Evolutionary conservation across 2,113 vertebrate species (phyloP).

Genomic region (Machaerirhynchus nigripectus): DNA sequence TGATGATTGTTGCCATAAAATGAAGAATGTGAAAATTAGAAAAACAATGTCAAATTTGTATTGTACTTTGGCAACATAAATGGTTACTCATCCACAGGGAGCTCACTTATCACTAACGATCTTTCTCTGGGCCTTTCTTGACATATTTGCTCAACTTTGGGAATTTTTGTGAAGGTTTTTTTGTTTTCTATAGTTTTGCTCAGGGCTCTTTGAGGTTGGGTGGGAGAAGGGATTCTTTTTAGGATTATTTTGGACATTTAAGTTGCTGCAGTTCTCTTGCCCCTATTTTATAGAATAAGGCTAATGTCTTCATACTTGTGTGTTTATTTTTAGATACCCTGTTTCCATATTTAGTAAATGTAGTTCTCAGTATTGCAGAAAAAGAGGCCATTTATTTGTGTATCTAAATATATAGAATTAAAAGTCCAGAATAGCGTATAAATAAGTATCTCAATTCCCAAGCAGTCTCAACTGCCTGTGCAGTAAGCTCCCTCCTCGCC

Average conservation of each 20-base stretch:
- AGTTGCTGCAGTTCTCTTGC: not conserved
- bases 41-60: not conserved
- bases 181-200: not conserved
- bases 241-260: not conserved
- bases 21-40: not conserved
- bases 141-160: not conserved
- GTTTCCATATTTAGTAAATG: conserved; percentile 49
- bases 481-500: accelerated
- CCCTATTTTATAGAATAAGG: not conserved
- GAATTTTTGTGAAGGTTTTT: not conserved
- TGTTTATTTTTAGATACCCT: conserved; percentile 36
- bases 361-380: not conserved
- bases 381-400: not conserved
- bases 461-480: not conserved
- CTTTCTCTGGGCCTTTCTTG: not conserved
- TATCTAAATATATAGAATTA: not conserved
- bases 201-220: not conserved
- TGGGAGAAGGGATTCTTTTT: not conserved
- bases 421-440: not conserved
- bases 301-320: not conserved
- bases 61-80: not conserved
- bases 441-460: not conserved
- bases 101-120: not conserved
- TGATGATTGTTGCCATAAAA: not conserved
- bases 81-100: not conserved